Base-by-base conservation (phyloP, 2,888 invertebrate species). In the Anticlea derivata region DNA sequence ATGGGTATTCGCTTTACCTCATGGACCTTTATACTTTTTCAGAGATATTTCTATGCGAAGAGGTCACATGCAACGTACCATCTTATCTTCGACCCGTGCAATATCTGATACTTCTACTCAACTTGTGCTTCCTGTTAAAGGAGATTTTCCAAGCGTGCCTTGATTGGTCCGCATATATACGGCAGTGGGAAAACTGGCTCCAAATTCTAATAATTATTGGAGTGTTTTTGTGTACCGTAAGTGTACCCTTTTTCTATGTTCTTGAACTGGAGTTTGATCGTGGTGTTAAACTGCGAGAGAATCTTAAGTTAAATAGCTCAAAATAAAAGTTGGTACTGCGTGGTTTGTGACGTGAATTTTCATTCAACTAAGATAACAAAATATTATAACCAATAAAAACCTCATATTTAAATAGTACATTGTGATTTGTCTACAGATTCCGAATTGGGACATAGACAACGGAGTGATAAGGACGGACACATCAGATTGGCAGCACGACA, bases 121-220 rank as follows among this genome's bases (percentile, higher is more conserved):
- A 95, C 66, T 59, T 92, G 8, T 83, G 94, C 49, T 87, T 95
- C 35, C 69, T 95, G 52, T 84, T 83, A 0, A 97, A 97, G 75
- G 97, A 97, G 81, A 78, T 96, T 43, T 95, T 95, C 70, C 95
- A 96, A 87, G 92, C 96, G 55, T 93, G 93, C 0, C 94, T 96
- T 52, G 93, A 93, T 38, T 92, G 95, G 80, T 91, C 90, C 17
- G 92, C 92, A n/a, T 96, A 97, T 65, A 92, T 95, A 1, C 92
- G 92, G 60, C 94, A 95, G 60, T 96, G 96, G 95, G 96, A 97
- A 75, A 96, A 97, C 75, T 96, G 95, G 94, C 85, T 96, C 37
- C 96, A 96, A 73, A 94, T 95, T 93, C 84, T 94, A 11, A 95
- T 96, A 39, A 94, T 96, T 43, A 74, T 94, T 29, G 93, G 94